Evolutionary conservation across 2,113 vertebrate species (phyloP), one percentile per base, ranked within the genome.

Genomic region (Cacatua alba): DNA sequence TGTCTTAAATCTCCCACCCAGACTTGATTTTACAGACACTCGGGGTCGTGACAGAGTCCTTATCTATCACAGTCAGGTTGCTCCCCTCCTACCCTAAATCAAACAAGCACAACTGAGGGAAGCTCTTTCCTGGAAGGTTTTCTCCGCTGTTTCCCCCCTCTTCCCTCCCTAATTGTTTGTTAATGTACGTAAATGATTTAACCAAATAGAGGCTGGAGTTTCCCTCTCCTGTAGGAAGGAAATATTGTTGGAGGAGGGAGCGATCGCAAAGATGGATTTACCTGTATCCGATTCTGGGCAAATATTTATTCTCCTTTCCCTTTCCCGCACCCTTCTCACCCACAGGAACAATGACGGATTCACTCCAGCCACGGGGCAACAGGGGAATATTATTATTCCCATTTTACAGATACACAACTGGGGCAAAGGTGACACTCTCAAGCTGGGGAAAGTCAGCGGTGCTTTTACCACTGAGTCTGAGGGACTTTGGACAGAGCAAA

Each of bases 231-330:
- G 0, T 51, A 91, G 78, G 90, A 97, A 90, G 48, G 59, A 48
- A 82, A 72, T 10, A 7, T 70, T 51, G 52, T 35, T 75, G 37
- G 59, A 78, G 80, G 43, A 92, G 92, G 46, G 85, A 43, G 82
- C 3, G 29, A 75, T 21, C 1, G 2, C 31, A 57, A 70, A 87
- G 77, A 84, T 76, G 44, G 68, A 94, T 92, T 81, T 84, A 78
- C 92, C 76, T 93, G 53, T 80, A 75, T 69, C 90, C 65, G 39
- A 92, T 96, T 96, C 46, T 60, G 43, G n/a, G 51, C 80, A 95
- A 96, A 97, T 92, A 89, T 97, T 96, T 95, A 79, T 94, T 82
- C 35, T 89, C 74, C 91, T 94, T 97, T 95, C 82, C 44, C 87
- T 94, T 95, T 91, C 72, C 82, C 2, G 1, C 67, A 90, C 52